Percentiles rank a stretch among this genome's conserved stretches.
These are phyloP conservation scores for Siphlonurus alternatus DNA, from an alignment of 2,888 invertebrate species.

Conservation along the genomic window DNA sequence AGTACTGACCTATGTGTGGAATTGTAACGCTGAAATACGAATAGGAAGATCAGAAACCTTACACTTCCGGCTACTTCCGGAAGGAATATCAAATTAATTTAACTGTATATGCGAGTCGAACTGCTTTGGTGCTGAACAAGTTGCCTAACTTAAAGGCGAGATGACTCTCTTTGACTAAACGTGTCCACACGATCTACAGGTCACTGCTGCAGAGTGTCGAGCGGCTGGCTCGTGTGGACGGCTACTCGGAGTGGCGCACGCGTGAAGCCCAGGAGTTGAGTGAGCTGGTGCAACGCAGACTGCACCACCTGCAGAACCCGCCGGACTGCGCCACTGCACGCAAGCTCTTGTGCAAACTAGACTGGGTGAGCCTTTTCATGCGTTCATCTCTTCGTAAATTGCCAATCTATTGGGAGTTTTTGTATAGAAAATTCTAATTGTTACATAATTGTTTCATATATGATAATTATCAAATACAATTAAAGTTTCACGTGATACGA, in stretches of 20 bases:
- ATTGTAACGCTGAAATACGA: no score
- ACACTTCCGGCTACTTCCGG: no score
- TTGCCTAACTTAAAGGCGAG: no score
- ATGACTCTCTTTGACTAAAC: no score
- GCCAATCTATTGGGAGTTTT: neutral
- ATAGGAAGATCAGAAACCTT: no score
- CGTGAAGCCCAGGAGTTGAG: slow-evolving; percentile 26
- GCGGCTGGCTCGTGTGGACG: neutral
- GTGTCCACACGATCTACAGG: slow-evolving; percentile 15
- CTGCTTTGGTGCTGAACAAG: slow-evolving; percentile 30
- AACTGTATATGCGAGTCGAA: no score
- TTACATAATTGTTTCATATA: no score
- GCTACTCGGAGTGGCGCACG: slow-evolving; percentile 24
- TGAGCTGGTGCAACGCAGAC: slow-evolving; percentile 26
- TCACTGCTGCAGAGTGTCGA: neutral
- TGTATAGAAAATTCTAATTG: no score
- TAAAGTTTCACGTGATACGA: no score
- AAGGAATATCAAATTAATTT: no score
- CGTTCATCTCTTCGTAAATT: neutral
- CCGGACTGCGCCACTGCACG: slow-evolving; percentile 28
- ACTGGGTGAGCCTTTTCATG: neutral
- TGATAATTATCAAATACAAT: no score
- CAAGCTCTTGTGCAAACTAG: slow-evolving; percentile 32
- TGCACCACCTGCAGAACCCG: slow-evolving; percentile 31
- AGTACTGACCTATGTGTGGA: no score